phyloP scores from a whole-genome alignment of 2,113 vertebrate genomes.

The Pseudorasbora parva region DNA sequence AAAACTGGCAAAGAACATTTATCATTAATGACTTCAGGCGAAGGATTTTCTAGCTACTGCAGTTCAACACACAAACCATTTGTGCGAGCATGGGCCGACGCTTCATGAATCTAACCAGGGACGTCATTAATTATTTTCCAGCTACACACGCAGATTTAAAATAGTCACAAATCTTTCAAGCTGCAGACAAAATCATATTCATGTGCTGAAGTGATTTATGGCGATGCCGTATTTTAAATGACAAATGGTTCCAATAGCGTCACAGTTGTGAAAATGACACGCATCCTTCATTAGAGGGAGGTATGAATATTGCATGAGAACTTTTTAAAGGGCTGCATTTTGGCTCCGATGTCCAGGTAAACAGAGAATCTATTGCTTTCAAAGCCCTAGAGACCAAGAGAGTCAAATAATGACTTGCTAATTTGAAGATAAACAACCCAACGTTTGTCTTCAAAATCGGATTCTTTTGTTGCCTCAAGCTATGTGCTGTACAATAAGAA shows the following conservation, averaged over 20 bases:
- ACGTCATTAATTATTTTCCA: background rate
- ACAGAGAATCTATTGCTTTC: constrained; percentile 11
- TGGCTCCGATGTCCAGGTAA: constrained; percentile 20
- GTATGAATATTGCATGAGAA: constrained; percentile 60
- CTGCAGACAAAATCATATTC: constrained; percentile 48
- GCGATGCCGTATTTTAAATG: constrained; percentile 56
- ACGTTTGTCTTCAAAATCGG: background rate
- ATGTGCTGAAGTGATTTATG: constrained; percentile 58
- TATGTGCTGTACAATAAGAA: constrained; percentile 34
- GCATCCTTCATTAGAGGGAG: constrained; percentile 52
- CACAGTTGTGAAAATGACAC: constrained; percentile 48
- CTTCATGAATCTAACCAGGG: constrained; percentile 7
- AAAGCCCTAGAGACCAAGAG: constrained; percentile 4
- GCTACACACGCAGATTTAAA: background rate
- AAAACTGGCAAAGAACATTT: background rate
- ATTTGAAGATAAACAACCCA: constrained; percentile 47
- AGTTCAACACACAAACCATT: background rate
- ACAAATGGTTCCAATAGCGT: constrained; percentile 62
- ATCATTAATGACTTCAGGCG: background rate
- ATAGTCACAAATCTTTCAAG: constrained; percentile 23
- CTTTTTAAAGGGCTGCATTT: constrained; percentile 19
- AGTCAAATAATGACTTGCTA: constrained; percentile 37
- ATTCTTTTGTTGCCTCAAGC: constrained; percentile 29
- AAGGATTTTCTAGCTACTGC: background rate
- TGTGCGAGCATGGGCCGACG: background rate